phyloP scores from a whole-genome alignment of 2,113 vertebrate species.

The Rhineura floridana region DNA sequence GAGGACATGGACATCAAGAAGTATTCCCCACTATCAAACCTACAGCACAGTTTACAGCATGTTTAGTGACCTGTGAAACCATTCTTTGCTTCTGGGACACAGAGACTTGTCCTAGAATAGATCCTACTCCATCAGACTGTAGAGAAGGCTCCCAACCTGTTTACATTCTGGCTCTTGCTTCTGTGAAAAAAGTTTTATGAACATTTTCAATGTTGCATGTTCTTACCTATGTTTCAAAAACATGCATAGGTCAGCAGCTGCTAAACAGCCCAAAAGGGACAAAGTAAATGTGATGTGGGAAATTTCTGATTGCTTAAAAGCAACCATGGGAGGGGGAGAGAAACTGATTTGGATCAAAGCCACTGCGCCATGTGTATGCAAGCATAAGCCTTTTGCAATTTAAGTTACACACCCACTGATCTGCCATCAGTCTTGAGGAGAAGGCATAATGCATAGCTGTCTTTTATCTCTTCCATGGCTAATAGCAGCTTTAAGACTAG shows the following conservation, averaged over 20 bases:
- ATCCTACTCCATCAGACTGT: background rate
- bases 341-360: background rate
- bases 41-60: background rate
- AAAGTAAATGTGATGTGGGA: background rate
- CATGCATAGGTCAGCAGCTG: too few species aligned
- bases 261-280: background rate
- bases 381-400: background rate
- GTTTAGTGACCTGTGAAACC: background rate
- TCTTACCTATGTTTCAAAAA: background rate
- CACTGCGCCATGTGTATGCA: too few species aligned
- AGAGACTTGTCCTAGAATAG: background rate
- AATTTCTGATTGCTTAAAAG: background rate
- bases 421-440: background rate
- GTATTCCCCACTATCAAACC: background rate
- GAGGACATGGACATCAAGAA: background rate
- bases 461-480: background rate
- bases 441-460: background rate
- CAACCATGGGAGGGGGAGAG: background rate
- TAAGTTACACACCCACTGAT: background rate
- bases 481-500: background rate
- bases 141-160: background rate
- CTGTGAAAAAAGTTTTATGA: background rate
- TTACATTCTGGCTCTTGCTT: background rate
- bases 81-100: background rate
- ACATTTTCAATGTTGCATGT: background rate